A percentile compares a stretch with the other conserved stretches of the same genome.
Evolutionary conservation across 2,888 invertebrate species (phyloP).

Genomic region (Odontocerum albicorne): DNA sequence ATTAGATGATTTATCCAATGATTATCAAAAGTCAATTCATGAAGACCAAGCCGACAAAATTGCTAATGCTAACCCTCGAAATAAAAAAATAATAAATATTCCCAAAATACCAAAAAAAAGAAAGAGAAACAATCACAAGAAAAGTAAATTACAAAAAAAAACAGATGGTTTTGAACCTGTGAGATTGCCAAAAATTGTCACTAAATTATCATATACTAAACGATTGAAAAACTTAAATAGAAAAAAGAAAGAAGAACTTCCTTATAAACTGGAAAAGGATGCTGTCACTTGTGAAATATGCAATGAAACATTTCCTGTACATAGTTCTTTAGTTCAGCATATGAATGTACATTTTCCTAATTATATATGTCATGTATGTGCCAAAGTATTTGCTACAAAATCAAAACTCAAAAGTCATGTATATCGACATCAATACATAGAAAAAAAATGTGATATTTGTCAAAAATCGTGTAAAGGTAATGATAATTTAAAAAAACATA

Average conservation of each 20-base stretch:
- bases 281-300: slow-evolving; percentile 31
- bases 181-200: neutral
- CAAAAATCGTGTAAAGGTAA: slow-evolving; percentile 27
- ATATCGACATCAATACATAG: slow-evolving; percentile 8
- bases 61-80: neutral
- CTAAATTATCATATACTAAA: neutral
- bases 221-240: slow-evolving; percentile 7
- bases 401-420: slow-evolving; percentile 22
- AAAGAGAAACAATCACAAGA: neutral
- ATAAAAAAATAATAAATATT: neutral
- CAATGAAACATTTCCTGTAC: slow-evolving; percentile 29
- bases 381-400: slow-evolving; percentile 16
- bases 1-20: no score
- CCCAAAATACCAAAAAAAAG: neutral
- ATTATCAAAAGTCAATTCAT: no score
- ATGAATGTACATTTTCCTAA: slow-evolving; percentile 33
- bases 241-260: slow-evolving; percentile 13
- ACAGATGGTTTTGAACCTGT: neutral
- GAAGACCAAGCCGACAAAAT: neutral
- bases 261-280: slow-evolving; percentile 25
- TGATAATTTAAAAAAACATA: slow-evolving; percentile 25
- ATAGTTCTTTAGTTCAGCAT: slow-evolving; percentile 20
- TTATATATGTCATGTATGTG: slow-evolving; percentile 31
- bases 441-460: slow-evolving; percentile 26
- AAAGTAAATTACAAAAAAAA: neutral